Evolutionary conservation across 2,113 vertebrate genomes (phyloP).

Genomic region (Merops nubicus): DNA sequence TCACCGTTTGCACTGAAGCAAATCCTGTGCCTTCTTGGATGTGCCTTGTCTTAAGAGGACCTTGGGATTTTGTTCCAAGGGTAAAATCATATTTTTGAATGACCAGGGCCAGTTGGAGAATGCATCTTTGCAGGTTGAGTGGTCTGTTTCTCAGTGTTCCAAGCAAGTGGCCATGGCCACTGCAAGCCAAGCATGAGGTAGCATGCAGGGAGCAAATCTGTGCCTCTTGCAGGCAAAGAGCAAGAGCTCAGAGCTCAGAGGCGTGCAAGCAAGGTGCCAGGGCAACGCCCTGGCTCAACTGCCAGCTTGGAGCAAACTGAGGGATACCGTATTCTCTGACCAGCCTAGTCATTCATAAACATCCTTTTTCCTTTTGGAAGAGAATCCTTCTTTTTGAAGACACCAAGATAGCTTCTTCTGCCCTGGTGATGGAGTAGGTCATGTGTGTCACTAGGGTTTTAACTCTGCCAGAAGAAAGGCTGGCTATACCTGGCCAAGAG

Average conservation of each 20-base stretch:
- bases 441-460: background rate
- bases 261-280: rapidly evolving
- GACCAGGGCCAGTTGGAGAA: background rate
- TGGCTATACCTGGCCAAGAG: background rate
- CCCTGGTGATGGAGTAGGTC: background rate
- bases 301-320: background rate
- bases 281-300: rapidly evolving
- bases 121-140: background rate
- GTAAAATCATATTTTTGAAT: background rate
- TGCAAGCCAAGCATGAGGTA: background rate
- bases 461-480: background rate
- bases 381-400: background rate
- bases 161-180: background rate
- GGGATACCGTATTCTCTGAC: background rate
- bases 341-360: background rate
- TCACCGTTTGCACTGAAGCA: background rate
- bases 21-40: background rate
- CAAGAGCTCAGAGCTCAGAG: no score
- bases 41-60: background rate
- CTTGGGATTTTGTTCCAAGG: background rate
- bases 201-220: rapidly evolving
- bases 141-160: background rate
- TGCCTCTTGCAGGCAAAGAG: background rate
- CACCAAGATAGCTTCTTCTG: background rate
- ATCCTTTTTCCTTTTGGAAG: background rate